Percentiles rank a stretch among this genome's conserved stretches.
Conservation (phyloP, 1,140 invertebrate species). For the Bombus polaris region DNA sequence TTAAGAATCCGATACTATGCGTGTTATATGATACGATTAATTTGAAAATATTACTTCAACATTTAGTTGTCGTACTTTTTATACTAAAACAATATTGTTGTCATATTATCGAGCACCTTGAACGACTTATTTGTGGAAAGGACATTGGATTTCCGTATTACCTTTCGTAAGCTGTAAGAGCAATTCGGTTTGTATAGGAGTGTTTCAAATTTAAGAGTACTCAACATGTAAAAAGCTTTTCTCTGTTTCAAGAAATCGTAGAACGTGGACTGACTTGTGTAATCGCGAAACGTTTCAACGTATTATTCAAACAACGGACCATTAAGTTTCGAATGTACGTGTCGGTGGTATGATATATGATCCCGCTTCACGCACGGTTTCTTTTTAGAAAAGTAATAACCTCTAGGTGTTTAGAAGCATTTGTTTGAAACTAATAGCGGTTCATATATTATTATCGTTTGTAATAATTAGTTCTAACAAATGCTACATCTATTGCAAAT, state of each 20-base stretch:
- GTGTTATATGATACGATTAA: background rate
- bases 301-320: constrained; percentile 7
- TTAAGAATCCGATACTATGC: background rate
- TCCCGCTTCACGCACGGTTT: background rate
- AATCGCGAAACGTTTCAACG: constrained; percentile 9
- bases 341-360: background rate
- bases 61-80: background rate
- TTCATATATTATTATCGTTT: background rate
- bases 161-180: background rate
- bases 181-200: background rate
- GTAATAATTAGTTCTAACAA: background rate
- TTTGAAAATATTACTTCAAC: background rate
- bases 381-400: background rate
- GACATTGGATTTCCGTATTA: background rate
- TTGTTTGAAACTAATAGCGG: background rate
- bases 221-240: constrained; percentile 14
- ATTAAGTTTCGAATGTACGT: constrained; percentile 7
- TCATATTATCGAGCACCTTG: background rate
- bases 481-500: background rate
- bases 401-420: background rate
- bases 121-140: background rate
- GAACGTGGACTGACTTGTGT: background rate
- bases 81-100: background rate
- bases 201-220: constrained; percentile 4
- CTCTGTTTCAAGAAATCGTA: constrained; percentile 8